Evolutionary conservation across 2,113 vertebrate species (phyloP).

Genomic region (Cathartes aura): DNA sequence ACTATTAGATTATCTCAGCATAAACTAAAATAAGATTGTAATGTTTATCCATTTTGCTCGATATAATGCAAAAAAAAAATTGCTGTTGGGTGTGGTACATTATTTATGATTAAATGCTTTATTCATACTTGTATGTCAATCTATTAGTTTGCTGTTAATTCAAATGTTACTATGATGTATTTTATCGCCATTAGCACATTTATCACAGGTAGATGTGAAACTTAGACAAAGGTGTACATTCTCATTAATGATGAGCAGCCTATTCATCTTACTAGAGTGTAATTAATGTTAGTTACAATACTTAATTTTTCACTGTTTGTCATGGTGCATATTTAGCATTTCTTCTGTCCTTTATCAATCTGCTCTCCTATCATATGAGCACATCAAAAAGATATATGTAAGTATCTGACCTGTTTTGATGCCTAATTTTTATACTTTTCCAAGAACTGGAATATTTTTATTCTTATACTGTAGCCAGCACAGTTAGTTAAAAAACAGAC

Average conservation of each 20-base stretch:
- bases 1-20: background rate
- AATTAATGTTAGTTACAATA: slow-evolving; percentile 86
- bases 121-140: slow-evolving; percentile 82
- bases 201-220: slow-evolving; percentile 89
- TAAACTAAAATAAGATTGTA: slow-evolving; percentile 29
- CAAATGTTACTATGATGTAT: slow-evolving; percentile 86
- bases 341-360: slow-evolving; percentile 79
- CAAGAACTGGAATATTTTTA: slow-evolving; percentile 4
- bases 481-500: background rate
- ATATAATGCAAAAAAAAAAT: slow-evolving; percentile 66
- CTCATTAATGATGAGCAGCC: slow-evolving; percentile 90
- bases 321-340: slow-evolving; percentile 83
- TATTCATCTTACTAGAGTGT: slow-evolving; percentile 86
- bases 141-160: slow-evolving; percentile 85
- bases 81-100: slow-evolving; percentile 74
- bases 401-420: slow-evolving; percentile 69
- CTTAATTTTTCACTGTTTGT: slow-evolving; percentile 90
- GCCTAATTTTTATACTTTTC: slow-evolving; percentile 58
- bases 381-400: slow-evolving; percentile 85
- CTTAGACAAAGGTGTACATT: slow-evolving; percentile 88
- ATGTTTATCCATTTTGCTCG: slow-evolving; percentile 46
- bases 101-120: slow-evolving; percentile 86
- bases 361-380: slow-evolving; percentile 70
- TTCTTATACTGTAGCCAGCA: background rate
- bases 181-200: slow-evolving; percentile 86